Base-by-base conservation (phyloP, 2,888 invertebrate genomes). In the Thysanoteuthis rhombus region DNA sequence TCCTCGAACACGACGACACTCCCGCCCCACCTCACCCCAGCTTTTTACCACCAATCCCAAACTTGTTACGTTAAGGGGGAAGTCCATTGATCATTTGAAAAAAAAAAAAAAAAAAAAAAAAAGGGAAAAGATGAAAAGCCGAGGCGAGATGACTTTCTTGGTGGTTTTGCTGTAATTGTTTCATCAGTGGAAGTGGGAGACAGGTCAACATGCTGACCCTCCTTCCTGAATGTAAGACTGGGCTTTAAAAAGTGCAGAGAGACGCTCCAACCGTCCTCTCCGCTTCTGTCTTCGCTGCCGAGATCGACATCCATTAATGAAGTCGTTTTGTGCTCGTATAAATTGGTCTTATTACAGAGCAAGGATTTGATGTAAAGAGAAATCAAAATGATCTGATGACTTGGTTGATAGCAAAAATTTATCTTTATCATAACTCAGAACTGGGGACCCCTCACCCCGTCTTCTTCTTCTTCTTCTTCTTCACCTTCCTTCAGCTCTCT, bases 121-220 rank as follows among this genome's bases (percentile, higher is more conserved):
- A n/a, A n/a, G n/a, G n/a, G n/a, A n/a, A 32, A 75, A 75, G 75
- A 75, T 75, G 75, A 75, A 75, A 75, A 75, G 75, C n/a, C n/a
- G 12, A 36, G 12, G n/a, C 75, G 75, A 75, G 75, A 75, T 36
- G 75, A 75, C 75, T 75, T 75, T 75, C 75, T 75, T 75, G 36
- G 42, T 42, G n/a, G 40, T n/a, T n/a, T n/a, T 45, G 91, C 45
- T 40, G 32, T 92, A 92, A 92, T 92, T 92, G 91, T 90, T 90
- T 90, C 90, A 90, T 90, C 90, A 90, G 28, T 8, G 12, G 90
- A 90, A 32, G 32, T 25, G 39, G 90, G 90, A 90, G 90, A 90
- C 90, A 90, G 90, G 90, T 90, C 90, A 90, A 90, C 28, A 25
- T 90, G 90, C 32, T 90, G 90, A 90, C 90, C 90, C 38, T 19